Base-by-base conservation (phyloP, 2,888 invertebrate species). In the Latrodectus hesperus region DNA sequence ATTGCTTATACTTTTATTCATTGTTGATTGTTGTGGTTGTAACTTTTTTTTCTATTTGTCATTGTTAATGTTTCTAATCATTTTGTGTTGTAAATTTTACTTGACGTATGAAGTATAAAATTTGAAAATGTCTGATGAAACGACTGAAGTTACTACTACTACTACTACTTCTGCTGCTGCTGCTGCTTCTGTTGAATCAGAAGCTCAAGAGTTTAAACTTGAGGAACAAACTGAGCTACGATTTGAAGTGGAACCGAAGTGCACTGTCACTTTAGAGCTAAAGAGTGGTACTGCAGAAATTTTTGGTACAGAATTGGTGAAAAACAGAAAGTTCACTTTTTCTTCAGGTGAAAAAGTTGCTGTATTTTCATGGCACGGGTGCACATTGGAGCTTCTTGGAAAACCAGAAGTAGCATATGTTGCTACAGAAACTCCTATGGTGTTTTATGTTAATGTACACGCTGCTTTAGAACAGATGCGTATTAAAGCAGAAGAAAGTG, bases 361-460 rank as follows among this genome's bases (percentile, higher is more conserved):
- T 0, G 96, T 99, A 22, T 99, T 96, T 91, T 98, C 99, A 1
- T 99, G 97, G 95, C 97, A 98, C 91, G 98, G 98, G 1, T 99
- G 99, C 91, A 95, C 95, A 0, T 93, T 99, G 0, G 96, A 96
- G 89, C 92, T 93, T 91, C 94, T 94, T 87, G 99, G 99, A 1
- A 95, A 95, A 92, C 96, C 97, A 1, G 98, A 98, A 92, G 97
- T 97, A 51, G 97, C 96, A 90, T 99, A 99, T 92, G 94, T 98
- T 0, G 97, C 99, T 0, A 97, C 97, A 92, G 98, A 99, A 92
- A 99, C 99, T 0, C 99, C 99, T 0, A 99, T 98, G 98, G 95
- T 95, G 11, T 95, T 98, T 90, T 99, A 99, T 92, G 93, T 98
- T 5, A 99, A 99, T 92, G 96, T 97, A 22, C 99, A 99, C 92